Base-by-base conservation (phyloP, 2,797 vertebrate genomes). In the Sitta carolinensis region DNA sequence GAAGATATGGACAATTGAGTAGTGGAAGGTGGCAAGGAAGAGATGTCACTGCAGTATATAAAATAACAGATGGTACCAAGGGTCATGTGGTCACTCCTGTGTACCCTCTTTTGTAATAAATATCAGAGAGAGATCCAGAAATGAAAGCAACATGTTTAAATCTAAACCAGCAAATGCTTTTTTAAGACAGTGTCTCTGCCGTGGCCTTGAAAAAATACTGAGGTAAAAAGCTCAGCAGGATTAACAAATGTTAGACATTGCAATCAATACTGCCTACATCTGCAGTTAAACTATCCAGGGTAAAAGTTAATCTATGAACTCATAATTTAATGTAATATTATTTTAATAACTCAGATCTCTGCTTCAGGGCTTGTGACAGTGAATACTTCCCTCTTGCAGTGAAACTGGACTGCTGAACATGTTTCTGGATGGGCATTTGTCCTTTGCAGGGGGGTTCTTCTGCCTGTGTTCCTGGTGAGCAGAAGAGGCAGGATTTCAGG, bases 81-180 rank as follows among this genome's bases (percentile, higher is more conserved):
- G 93, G 77, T 93, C 86, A 16, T 22, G 23, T 66, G 84, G 88
- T 84, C 64, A n/a, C 30, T 87, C 25, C 84, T 75, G 34, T 54
- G 55, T 74, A 90, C 42, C 77, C 77, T 89, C 42, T 76, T 68
- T 87, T 76, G 80, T 68, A 82, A 93, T 95, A 96, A 96, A 96
- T 95, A 87, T 79, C 34, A 16, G 50, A 69, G 34, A 73, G 51
- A 64, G 22, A 77, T 58, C 54, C 3, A 3, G 93, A 93, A 88
- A 82, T 84, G 87, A 94, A 95, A 89, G 93, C 93, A 94, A 94
- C 83, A 93, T 26, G 64, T 95, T 93, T 82, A 91, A 88, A 83
- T 94, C 70, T 95, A 43, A 87, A 93, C 19, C 40, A 89, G 61
- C 19, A 93, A 93, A 95, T 93, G 77, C 70, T 87, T 95, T 97